A percentile compares a stretch with the other conserved stretches of the same genome.
Conservation (phyloP, 2,888 invertebrate genomes). For the Tipula unca region DNA sequence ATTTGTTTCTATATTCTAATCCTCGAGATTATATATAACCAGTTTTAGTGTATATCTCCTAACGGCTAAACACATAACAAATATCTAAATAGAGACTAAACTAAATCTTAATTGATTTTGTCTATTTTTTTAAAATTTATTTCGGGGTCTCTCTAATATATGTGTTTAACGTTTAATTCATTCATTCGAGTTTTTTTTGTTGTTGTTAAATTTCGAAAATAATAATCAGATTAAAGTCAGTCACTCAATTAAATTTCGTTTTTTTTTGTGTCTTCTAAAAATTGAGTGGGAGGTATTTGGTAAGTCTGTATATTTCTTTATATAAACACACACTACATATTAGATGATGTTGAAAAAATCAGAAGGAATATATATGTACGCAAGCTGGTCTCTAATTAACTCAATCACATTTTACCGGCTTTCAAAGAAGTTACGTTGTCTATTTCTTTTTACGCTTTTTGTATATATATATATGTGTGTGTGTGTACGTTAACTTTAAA, state of each 20-base stretch:
- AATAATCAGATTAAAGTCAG: constrained; percentile 19
- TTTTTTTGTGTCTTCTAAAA: not conserved
- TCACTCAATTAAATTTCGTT: constrained; percentile 17
- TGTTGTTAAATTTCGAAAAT: not conserved
- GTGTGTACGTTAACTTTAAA: not conserved
- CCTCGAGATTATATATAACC: not conserved
- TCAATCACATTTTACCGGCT: constrained; percentile 15
- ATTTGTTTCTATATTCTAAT: not conserved
- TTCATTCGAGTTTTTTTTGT: not conserved
- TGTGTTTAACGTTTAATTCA: not conserved
- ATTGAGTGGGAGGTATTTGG: constrained; percentile 16
- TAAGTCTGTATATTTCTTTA: not conserved
- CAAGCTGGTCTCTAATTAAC: constrained; percentile 14
- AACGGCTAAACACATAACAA: not conserved
- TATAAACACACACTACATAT: not conserved
- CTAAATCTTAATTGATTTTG: constrained; percentile 8
- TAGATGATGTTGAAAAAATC: not conserved
- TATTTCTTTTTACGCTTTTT: not conserved
- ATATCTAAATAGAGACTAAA: not conserved
- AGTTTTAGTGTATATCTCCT: not conserved
- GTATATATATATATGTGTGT: not conserved
- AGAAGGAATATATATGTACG: not conserved
- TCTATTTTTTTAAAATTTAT: not conserved
- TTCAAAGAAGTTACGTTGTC: not conserved
- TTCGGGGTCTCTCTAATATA: not conserved